phyloP scores from a whole-genome alignment of 2,113 vertebrate genomes.

The Onychorhynchus coronatus region DNA sequence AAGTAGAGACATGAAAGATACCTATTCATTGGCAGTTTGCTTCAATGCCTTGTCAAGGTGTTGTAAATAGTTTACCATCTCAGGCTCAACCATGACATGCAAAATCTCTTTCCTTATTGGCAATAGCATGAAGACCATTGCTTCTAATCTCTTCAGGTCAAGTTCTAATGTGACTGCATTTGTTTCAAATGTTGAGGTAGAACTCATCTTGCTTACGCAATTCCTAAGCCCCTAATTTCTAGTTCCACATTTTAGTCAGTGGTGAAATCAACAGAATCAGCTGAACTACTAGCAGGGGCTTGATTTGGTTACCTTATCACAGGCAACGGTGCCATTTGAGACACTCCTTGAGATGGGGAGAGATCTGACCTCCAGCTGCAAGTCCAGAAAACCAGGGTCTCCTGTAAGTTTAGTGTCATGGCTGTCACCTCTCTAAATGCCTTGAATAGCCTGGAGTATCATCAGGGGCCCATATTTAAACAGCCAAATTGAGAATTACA shows the following conservation, averaged over 20 bases:
- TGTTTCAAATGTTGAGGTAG: neutral
- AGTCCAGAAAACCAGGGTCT: neutral
- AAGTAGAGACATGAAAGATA: neutral
- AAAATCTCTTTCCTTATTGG: neutral
- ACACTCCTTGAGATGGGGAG: neutral
- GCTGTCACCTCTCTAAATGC: neutral
- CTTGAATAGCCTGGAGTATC: neutral
- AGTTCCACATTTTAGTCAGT: neutral
- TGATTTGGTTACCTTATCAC: neutral
- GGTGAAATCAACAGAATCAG: neutral
- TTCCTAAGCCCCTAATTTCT: neutral
- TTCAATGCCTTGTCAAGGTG: neutral
- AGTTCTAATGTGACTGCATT: neutral
- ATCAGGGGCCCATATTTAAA: neutral
- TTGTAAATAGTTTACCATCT: neutral
- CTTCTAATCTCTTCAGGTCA: neutral
- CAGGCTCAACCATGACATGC: neutral
- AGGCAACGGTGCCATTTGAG: neutral
- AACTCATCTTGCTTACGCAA: neutral
- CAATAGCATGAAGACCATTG: neutral
- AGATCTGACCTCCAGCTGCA: neutral
- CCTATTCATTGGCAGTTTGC: neutral
- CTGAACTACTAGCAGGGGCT: neutral
- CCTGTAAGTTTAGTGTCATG: neutral
- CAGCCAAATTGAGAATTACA: rapidly evolving